These are phyloP conservation scores for Cerastis rubricosa DNA, from an alignment of 2,888 invertebrate genomes.

Conservation along the genomic window DNA sequence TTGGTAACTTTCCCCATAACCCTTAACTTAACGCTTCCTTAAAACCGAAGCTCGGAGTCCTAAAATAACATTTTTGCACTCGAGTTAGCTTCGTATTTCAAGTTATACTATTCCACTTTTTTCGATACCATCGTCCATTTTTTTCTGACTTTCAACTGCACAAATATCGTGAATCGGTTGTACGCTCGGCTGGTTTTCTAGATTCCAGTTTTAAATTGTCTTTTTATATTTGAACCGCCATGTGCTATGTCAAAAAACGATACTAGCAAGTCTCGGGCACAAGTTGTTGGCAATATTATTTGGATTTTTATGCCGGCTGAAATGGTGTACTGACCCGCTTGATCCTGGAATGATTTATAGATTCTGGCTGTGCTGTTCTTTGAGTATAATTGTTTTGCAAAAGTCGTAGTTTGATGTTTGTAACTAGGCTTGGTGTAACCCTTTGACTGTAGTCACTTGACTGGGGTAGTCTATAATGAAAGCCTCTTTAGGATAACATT, in stretches of 20 bases:
- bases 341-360: conserved; percentile 31
- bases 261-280: conserved; percentile 15
- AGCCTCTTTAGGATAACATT: neutral
- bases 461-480: neutral
- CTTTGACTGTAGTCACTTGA: neutral
- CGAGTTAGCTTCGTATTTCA: conserved; percentile 20
- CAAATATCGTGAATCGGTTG: conserved; percentile 36
- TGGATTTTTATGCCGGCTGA: conserved; percentile 16
- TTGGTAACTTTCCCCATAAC: conserved; percentile 19
- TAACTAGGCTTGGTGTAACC: neutral
- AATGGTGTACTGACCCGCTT: conserved; percentile 21
- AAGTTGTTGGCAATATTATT: conserved; percentile 36
- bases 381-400: neutral
- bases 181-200: conserved; percentile 37
- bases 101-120: conserved; percentile 29
- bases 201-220: conserved; percentile 46
- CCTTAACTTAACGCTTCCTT: conserved; percentile 4
- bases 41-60: neutral
- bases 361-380: conserved; percentile 25
- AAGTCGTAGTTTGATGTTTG: neutral
- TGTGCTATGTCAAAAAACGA: conserved; percentile 44
- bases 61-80: conserved; percentile 40
- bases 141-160: conserved; percentile 44
- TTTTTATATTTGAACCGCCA: conserved; percentile 48
- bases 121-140: conserved; percentile 17